Base-by-base conservation (phyloP, 2,888 invertebrate species). In the Diachrysia chrysitis region DNA sequence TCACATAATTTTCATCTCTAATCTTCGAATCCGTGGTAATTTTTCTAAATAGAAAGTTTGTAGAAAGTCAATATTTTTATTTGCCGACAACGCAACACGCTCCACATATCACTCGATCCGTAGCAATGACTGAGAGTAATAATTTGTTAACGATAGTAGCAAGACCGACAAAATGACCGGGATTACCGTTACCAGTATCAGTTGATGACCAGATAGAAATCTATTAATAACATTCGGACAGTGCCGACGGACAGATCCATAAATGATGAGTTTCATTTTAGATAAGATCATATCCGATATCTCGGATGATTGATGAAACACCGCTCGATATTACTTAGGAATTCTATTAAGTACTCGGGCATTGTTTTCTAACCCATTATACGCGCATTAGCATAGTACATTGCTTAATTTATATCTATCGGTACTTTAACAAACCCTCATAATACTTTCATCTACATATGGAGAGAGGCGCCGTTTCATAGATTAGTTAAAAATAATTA, bases 201-300 rank as follows among this genome's bases (percentile, higher is more conserved):
- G 89, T 91, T 92, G 92, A 93, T 93, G 93, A 93, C 90, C 89
- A 92, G 93, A 94, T 95, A 94, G 85, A 90, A 91, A 95, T 95
- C 93, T 94, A 93, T 94, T 94, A 94, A 94, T 95, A 94, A 94
- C 91, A 92, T 94, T 94, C 93, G 91, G 88, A 85, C 92, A 92
- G 89, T 88, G 92, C 90, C 88, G 92, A 92, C 93, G 89, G 88
- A 90, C 90, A 92, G 91, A 95, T 94, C 93, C 93, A 92, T 95
- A 95, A 95, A 95, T 94, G 95, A 95, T 95, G 95, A 94, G 94
- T 94, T 95, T 91, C 93, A 90, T 94, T 94, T 92, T 91, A 93
- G 95, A 95, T 95, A 94, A 93, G 93, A 95, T 94, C 93, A 90
- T 92, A 91, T 92, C 88, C 87, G 87, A 90, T 91, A 90, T 90